Conservation (phyloP, 2,113 vertebrate genomes). For the Tachysurus fulvidraco region DNA sequence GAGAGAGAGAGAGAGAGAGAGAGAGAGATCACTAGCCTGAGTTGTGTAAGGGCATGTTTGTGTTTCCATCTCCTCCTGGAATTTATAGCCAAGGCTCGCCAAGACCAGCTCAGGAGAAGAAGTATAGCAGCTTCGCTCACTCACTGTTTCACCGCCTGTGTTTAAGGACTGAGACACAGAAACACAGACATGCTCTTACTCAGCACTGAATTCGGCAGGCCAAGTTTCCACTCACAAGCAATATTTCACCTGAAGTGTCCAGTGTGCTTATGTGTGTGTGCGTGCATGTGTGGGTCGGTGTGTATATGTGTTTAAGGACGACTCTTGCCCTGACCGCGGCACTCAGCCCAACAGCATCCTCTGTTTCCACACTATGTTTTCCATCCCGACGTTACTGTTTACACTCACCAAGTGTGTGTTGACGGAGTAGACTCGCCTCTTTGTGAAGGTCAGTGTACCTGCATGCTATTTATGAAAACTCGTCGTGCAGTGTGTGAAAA, state of each 20-base stretch:
- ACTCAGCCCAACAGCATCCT: constrained; percentile 46
- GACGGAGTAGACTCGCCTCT: constrained; percentile 45
- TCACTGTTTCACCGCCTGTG: not conserved
- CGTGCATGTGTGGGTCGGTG: constrained; percentile 45
- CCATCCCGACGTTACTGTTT: constrained; percentile 68
- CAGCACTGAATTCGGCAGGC: constrained; percentile 68
- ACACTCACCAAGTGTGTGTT: constrained; percentile 59
- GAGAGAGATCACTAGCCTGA: constrained; percentile 50
- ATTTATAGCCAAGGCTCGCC: constrained; percentile 72
- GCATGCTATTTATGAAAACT: constrained; percentile 51
- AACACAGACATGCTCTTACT: constrained; percentile 69
- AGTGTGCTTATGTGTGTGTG: constrained; percentile 53
- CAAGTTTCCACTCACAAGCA: constrained; percentile 78
- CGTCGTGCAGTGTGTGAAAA: constrained; percentile 6
- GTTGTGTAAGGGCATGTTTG: constrained; percentile 70
- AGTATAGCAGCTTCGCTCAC: constrained; percentile 42
- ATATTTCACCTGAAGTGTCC: constrained; percentile 76
- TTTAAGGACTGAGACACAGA: constrained; percentile 22
- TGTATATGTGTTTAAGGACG: constrained; percentile 24
- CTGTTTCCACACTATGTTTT: constrained; percentile 68
- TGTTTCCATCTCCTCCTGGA: constrained; percentile 76
- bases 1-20: constrained; percentile 18
- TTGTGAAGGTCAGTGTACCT: constrained; percentile 68
- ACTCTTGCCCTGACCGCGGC: constrained; percentile 25
- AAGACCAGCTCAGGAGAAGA: constrained; percentile 49